phyloP scores from a whole-genome alignment of 2,888 invertebrate genomes.

The Synergus gifuensis region DNA sequence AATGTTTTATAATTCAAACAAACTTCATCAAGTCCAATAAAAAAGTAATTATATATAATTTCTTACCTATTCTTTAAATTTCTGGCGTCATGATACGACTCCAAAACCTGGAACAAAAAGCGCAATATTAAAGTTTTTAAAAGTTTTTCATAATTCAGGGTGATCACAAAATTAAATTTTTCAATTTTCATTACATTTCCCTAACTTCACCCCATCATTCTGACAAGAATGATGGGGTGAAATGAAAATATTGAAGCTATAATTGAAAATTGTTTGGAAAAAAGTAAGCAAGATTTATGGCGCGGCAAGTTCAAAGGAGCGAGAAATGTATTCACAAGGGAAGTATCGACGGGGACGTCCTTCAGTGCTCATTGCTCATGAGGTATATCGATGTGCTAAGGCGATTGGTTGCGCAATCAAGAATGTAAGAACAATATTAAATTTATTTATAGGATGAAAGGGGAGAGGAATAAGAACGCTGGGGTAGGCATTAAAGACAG shows the following conservation, averaged over 20 bases:
- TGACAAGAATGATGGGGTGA: too few relatives aligned
- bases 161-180: too few relatives aligned
- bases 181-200: too few relatives aligned
- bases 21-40: too few relatives aligned
- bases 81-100: neutral
- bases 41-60: neutral
- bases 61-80: neutral
- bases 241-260: neutral
- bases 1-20: neutral
- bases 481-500: constrained; percentile 34
- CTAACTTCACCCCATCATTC: too few relatives aligned
- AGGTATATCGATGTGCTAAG: constrained; percentile 56
- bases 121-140: too few relatives aligned
- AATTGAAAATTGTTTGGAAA: neutral
- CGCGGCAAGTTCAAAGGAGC: constrained; percentile 7
- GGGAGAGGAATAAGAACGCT: constrained; percentile 51
- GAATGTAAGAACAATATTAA: constrained; percentile 69
- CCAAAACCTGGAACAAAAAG: constrained; percentile 5
- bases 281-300: neutral
- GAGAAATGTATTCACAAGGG: constrained; percentile 12
- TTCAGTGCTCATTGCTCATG: constrained; percentile 53
- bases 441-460: constrained; percentile 64
- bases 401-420: constrained; percentile 65
- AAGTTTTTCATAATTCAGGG: neutral
- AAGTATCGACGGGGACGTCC: constrained; percentile 45